A percentile compares a stretch with the other conserved stretches of the same genome.
Evolutionary conservation across 2,113 vertebrate species (phyloP).

Genomic region (Spermophilus dauricus): DNA sequence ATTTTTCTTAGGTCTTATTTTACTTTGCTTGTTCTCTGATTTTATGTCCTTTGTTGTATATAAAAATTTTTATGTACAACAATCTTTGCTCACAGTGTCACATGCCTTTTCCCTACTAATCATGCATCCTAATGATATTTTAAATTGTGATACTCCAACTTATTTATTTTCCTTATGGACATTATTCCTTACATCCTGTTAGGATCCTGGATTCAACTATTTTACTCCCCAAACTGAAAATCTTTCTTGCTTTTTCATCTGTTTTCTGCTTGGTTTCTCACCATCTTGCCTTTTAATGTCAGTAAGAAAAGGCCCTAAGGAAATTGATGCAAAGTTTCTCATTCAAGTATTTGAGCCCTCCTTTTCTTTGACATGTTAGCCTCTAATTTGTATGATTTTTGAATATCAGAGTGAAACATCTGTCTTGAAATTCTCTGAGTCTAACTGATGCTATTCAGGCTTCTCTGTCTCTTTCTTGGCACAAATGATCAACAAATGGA

Average conservation of each 20-base stretch:
- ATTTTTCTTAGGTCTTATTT: too few species aligned
- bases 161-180: slow-evolving; percentile 25
- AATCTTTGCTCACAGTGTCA: background rate
- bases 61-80: background rate
- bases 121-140: background rate
- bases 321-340: background rate
- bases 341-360: background rate
- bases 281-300: background rate
- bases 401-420: background rate
- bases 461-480: background rate
- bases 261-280: background rate
- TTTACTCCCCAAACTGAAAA: background rate
- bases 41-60: background rate
- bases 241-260: background rate
- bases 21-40: too few species aligned
- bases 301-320: background rate
- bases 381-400: background rate
- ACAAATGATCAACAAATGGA: background rate
- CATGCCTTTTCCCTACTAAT: background rate
- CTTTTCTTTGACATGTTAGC: background rate
- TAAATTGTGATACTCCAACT: background rate
- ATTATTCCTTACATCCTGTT: background rate
- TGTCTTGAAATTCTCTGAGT: background rate
- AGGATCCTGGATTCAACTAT: background rate
- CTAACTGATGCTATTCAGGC: background rate